Evolutionary conservation across 2,888 invertebrate genomes (phyloP), one percentile per base, ranked within the genome.

Genomic region (Patella ulyssiponensis): DNA sequence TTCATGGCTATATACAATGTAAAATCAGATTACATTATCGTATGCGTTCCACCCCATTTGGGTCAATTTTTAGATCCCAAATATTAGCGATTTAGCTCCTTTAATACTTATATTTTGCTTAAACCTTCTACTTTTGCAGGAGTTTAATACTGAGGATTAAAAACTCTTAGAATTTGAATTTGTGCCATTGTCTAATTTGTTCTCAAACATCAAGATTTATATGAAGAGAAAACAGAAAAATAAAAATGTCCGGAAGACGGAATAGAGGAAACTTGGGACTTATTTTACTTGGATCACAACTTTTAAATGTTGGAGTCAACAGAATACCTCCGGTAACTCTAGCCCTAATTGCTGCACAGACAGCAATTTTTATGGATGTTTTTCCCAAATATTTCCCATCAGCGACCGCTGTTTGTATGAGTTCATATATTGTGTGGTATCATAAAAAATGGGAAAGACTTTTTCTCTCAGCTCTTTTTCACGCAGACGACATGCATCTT

Each of bases 401-500:
- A 7, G 71, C 86, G 1, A 44, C 77, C 69, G 93, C 93, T 73
- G 93, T 93, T 33, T 94, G 94, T 85, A 92, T 94, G 80, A 94
- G 94, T 80, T 91, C 92, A 0, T 85, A 92, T 51, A 90, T 92
- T 77, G 90, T 94, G 3, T 89, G 93, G 78, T 91, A 88, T 51
- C 73, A 86, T 69, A 76, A 81, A 27, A 86, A 88, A 75, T 91
- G 85, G 87, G 78, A 81, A 73, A 85, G 86, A 12, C 91, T 94
- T 20, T 79, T 94, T 52, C 84, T 93, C 23, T 93, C 93, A 3
- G 92, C 93, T 53, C 92, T 94, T 80, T 94, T 94, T 88, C 94
- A 94, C 88, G 93, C 92, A 1, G 93, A 94, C 27, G 94, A 94
- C 83, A 93, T 94, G 93, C 94, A 94, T 87, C 91, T 94, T 4